Percentiles rank a stretch among this genome's conserved stretches.
Evolutionary conservation across 2,888 invertebrate genomes (phyloP).

Genomic region (Lysandra coridon): DNA sequence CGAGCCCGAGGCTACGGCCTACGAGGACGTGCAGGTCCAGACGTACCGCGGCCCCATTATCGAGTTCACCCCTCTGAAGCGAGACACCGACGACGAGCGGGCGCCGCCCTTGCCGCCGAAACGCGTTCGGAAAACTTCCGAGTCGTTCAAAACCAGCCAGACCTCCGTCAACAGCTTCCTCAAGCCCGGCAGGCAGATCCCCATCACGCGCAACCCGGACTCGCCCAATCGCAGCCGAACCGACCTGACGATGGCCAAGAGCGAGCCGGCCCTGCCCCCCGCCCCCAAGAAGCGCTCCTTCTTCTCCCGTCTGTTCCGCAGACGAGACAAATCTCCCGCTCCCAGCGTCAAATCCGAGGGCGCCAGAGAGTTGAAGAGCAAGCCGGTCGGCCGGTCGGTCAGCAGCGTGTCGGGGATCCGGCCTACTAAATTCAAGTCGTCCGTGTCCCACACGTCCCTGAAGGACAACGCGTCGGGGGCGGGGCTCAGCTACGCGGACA

Average conservation of each 20-base stretch:
- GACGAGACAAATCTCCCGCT: constrained; percentile 71
- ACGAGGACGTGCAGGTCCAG: constrained; percentile 81
- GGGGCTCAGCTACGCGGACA: constrained; percentile 76
- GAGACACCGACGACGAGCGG: constrained; percentile 81
- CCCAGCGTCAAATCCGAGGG: constrained; percentile 65
- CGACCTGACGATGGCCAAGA: constrained; percentile 57
- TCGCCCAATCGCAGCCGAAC: constrained; percentile 45
- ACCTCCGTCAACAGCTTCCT: constrained; percentile 68
- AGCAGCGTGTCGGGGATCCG: constrained; percentile 82
- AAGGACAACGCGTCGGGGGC: constrained; percentile 67
- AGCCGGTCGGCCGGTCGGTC: constrained; percentile 80
- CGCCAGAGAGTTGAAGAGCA: constrained; percentile 56
- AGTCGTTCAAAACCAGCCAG: constrained; percentile 66
- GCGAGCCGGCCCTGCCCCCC: constrained; percentile 71
- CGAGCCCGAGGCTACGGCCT: constrained; percentile 53
- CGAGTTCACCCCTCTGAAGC: constrained; percentile 75
- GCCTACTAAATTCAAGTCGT: constrained; percentile 71
- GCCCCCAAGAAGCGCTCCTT: constrained; percentile 71
- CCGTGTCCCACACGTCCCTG: constrained; percentile 67
- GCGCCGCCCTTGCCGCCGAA: constrained; percentile 91
- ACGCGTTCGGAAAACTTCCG: constrained; percentile 81
- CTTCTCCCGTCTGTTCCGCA: constrained; percentile 70
- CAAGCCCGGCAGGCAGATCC: constrained; percentile 62
- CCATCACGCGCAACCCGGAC: constrained; percentile 56
- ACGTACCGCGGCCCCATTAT: constrained; percentile 76